A percentile compares a stretch with the other conserved stretches of the same genome.
phyloP scores from a whole-genome alignment of 1,140 invertebrate species.

The Heterodera schachtii region DNA sequence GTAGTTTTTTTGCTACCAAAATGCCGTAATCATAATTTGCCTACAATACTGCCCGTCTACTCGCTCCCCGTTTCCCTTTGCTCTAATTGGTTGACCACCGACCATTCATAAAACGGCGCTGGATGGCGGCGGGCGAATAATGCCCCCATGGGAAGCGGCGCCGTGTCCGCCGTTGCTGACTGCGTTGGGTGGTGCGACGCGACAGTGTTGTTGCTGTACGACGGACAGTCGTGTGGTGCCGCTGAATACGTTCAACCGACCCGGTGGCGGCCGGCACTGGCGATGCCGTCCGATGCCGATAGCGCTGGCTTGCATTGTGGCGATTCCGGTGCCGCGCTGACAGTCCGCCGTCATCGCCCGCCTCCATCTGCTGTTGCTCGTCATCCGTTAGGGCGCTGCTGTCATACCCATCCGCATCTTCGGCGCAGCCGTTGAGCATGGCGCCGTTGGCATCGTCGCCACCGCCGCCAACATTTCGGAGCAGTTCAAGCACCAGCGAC shows the following conservation, averaged over 20 bases:
- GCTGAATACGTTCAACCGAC: not conserved
- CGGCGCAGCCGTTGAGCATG: not conserved
- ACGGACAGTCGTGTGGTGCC: constrained; percentile 6
- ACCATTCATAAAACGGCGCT: constrained; percentile 21
- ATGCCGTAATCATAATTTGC: too few species aligned
- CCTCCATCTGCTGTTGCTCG: not conserved
- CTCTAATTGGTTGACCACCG: too few species aligned
- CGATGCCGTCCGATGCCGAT: not conserved
- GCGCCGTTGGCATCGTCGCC: not conserved
- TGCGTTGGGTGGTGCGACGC: constrained; percentile 12
- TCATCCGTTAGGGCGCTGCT: constrained; percentile 1
- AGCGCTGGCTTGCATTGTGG: not conserved
- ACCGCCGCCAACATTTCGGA: constrained; percentile 7
- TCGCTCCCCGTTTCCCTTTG: not conserved
- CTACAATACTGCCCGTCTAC: too few species aligned
- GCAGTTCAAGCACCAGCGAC: constrained; percentile 29
- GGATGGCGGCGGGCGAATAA: constrained; percentile 14
- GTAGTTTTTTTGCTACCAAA: too few species aligned
- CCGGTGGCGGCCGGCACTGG: not conserved
- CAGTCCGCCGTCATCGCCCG: too few species aligned
- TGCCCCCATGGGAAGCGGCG: constrained; percentile 15
- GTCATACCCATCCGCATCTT: constrained; percentile 1
- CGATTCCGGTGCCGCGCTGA: not conserved
- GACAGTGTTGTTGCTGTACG: not conserved
- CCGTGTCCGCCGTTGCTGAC: not conserved